A percentile compares a stretch with the other conserved stretches of the same genome.
phyloP scores from a whole-genome alignment of 1,140 invertebrate species.

The Luehdorfia chinensis region DNA sequence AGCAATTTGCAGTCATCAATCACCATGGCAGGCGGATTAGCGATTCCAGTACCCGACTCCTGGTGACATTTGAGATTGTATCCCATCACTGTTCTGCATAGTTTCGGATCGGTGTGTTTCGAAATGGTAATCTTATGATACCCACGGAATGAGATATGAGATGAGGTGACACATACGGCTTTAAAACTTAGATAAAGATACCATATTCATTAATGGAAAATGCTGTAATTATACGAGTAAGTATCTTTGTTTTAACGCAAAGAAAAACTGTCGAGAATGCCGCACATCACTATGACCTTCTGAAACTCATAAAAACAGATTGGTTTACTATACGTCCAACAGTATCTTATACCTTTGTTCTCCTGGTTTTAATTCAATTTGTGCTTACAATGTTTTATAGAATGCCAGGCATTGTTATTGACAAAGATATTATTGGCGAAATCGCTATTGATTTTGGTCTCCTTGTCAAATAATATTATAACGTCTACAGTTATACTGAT shows the following conservation, averaged over 20 bases:
- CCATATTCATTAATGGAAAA: not conserved
- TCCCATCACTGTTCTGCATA: too few relatives aligned
- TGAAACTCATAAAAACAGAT: slow-evolving; percentile 23
- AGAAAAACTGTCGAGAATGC: not conserved
- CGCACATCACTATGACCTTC: slow-evolving; percentile 19
- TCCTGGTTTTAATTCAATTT: slow-evolving; percentile 20
- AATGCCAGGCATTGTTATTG: not conserved
- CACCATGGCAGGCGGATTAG: too few relatives aligned
- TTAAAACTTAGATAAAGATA: too few relatives aligned
- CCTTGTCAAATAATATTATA: too few relatives aligned
- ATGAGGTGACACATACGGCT: too few relatives aligned
- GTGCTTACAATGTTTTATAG: slow-evolving; percentile 13
- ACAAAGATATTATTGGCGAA: not conserved
- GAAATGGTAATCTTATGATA: too few relatives aligned
- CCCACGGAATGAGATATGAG: too few relatives aligned
- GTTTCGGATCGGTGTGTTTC: too few relatives aligned
- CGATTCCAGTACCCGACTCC: too few relatives aligned
- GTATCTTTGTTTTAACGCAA: not conserved
- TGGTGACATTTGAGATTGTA: too few relatives aligned
- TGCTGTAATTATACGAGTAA: not conserved
- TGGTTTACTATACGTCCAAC: slow-evolving; percentile 22
- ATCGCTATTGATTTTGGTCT: not conserved
- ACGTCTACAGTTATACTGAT: too few relatives aligned
- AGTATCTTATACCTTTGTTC: slow-evolving; percentile 19
- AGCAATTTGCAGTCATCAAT: too few relatives aligned